Percentiles rank a stretch among this genome's conserved stretches.
phyloP scores from a whole-genome alignment of 1,140 invertebrate genomes.

The Epicauta chinensis region DNA sequence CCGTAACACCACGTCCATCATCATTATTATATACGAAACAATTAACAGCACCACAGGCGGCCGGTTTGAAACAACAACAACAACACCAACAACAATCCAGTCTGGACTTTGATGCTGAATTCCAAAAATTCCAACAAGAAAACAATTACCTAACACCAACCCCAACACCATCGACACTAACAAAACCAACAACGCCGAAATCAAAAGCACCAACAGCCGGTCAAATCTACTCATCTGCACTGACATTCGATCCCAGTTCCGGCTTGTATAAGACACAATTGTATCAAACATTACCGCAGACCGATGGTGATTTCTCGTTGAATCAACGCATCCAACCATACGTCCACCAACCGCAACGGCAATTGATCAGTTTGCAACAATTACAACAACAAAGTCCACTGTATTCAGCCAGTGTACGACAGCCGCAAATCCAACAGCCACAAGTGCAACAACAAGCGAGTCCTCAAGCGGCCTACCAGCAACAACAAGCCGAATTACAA shows the following conservation, averaged over 20 bases:
- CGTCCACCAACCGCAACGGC: conserved; percentile 54
- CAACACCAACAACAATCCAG: conserved; percentile 43
- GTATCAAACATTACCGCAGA: conserved; percentile 69
- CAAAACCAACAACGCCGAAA: conserved; percentile 38
- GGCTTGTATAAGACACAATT: conserved; percentile 75
- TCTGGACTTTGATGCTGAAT: conserved; percentile 65
- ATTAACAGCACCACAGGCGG: conserved; percentile 41
- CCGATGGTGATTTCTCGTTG: conserved; percentile 60
- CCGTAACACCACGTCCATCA: conserved; percentile 50
- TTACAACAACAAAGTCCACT: conserved; percentile 42
- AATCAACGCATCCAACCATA: conserved; percentile 69
- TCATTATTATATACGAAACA: conserved; percentile 50
- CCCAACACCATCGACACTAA: conserved; percentile 40
- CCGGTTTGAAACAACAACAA: conserved; percentile 33
- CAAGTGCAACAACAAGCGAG: conserved; percentile 35
- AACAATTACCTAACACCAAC: conserved; percentile 53
- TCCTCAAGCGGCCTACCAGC: conserved; percentile 62
- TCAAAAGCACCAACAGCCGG: conserved; percentile 41
- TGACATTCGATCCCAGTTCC: conserved; percentile 68
- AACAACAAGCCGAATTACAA: conserved; percentile 59
- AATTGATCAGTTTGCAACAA: conserved; percentile 39
- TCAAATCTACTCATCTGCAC: conserved; percentile 63
- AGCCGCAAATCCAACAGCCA: conserved; percentile 27
- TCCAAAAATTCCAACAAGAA: conserved; percentile 71
- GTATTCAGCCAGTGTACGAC: no score